phyloP scores from a whole-genome alignment of 2,113 vertebrate species.

The Poeciliopsis turrubarensis region DNA sequence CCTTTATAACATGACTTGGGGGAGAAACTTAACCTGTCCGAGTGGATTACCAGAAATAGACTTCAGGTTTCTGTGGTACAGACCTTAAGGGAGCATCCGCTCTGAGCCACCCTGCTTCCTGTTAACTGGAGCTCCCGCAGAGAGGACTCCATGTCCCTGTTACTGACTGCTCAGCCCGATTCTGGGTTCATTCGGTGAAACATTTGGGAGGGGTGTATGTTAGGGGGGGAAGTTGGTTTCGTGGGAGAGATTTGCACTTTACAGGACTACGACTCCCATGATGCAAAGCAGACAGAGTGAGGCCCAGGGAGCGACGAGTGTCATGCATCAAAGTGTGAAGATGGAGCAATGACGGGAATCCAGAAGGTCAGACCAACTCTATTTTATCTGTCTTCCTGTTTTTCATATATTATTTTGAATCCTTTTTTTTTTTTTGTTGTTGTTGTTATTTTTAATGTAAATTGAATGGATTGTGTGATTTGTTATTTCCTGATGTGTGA shows the following conservation, averaged over 20 bases:
- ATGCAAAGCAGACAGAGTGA: slow-evolving; percentile 79
- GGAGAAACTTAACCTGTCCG: slow-evolving; percentile 69
- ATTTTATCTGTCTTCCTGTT: slow-evolving; percentile 89
- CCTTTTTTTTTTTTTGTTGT: slow-evolving; percentile 36
- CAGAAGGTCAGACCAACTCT: slow-evolving; percentile 99
- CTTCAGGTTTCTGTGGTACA: slow-evolving; percentile 69
- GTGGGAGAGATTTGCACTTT: slow-evolving; percentile 98
- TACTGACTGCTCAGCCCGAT: slow-evolving; percentile 62
- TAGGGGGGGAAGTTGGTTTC: slow-evolving; percentile 83
- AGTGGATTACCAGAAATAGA: slow-evolving; percentile 74
- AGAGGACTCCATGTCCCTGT: slow-evolving; percentile 57
- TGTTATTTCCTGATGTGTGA: slow-evolving; percentile 48
- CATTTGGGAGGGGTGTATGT: slow-evolving; percentile 64
- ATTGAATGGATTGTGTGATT: slow-evolving; percentile 57
- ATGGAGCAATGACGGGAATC: slow-evolving; percentile 92
- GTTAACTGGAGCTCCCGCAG: slow-evolving; percentile 64
- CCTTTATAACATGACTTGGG: slow-evolving; percentile 76
- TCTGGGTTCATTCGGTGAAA: slow-evolving; percentile 80
- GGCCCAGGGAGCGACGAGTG: slow-evolving; percentile 77
- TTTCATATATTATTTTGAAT: slow-evolving; percentile 64
- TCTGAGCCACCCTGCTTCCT: slow-evolving; percentile 73
- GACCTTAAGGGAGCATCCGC: slow-evolving; percentile 70
- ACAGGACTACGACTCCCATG: slow-evolving; percentile 86
- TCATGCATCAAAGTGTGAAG: slow-evolving; percentile 88
- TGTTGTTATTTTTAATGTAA: slow-evolving; percentile 39